Base-by-base conservation (phyloP, 2,888 invertebrate genomes). In the Stenchaetothrips biformis region DNA sequence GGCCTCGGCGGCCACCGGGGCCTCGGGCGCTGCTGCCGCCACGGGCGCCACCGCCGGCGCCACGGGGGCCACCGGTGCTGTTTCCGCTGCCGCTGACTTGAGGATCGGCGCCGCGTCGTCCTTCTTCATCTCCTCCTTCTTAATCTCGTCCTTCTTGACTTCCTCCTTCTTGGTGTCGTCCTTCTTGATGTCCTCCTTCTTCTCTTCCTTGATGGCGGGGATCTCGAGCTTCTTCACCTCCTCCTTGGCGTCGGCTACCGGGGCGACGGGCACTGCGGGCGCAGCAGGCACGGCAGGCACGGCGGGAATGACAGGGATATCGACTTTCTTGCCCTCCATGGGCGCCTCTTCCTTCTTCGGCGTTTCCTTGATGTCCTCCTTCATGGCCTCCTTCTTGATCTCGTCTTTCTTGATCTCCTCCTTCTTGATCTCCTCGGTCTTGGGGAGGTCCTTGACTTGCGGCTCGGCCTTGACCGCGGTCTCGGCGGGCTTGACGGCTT, bases 341-440 rank as follows among this genome's bases (percentile, higher is more conserved):
- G 21, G 86, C 85, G 48, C 86, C 86, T 18, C 86, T 86, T 9
- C 85, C 84, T 81, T 88, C 87, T 84, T 83, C 59, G 9, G 21
- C 25, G 21, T 25, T 21, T 74, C 25, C 25, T 74, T 74, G 11
- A 21, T 21, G 11, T 80, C 83, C 84, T 16, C 83, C 82, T 79
- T 82, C 80, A 21, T 21, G 11, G 79, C 83, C 84, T 16, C 83
- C 82, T 79, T 82, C 2, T 48, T 48, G 18, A 62, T 13, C 16
- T 79, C 78, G 59, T 81, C 79, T 77, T 79, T 79, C 53, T 8
- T 81, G 80, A 25, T 79, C 81, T 7, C 62, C 7, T 49, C 47
- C 79, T 82, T 83, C 62, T 82, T 84, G 48, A 67, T 77, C 11
- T 59, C 81, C 59, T 82, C 80, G 37, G 37, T 37, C 16, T 59